Percentiles rank a stretch among this genome's conserved stretches.
These are phyloP conservation scores for Siniperca undulata DNA, from an alignment of 2,797 vertebrate species.

Conservation along the genomic window DNA sequence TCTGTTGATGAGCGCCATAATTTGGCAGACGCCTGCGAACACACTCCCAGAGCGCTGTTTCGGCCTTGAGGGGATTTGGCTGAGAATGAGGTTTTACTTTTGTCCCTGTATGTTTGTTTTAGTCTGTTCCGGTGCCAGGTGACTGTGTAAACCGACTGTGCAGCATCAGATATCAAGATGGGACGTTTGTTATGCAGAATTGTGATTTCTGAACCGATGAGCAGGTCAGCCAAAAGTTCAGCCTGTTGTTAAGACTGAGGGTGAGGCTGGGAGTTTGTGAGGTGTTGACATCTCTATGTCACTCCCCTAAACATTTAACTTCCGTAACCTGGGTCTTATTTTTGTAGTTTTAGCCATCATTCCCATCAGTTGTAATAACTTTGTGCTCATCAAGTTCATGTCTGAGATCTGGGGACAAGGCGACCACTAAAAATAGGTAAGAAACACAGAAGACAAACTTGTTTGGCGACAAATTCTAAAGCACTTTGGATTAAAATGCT, in stretches of 20 bases:
- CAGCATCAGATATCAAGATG: slow-evolving; percentile 28
- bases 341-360: background rate
- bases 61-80: slow-evolving; percentile 28
- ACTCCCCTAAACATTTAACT: background rate
- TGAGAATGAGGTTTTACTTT: slow-evolving; percentile 19
- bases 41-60: background rate
- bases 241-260: slow-evolving; percentile 4
- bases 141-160: slow-evolving; percentile 3
- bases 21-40: background rate
- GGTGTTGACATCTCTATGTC: background rate
- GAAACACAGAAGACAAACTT: background rate
- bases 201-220: background rate
- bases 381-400: background rate
- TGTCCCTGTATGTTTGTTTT: slow-evolving; percentile 24
- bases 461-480: background rate
- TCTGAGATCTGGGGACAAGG: background rate
- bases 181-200: slow-evolving; percentile 19
- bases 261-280: slow-evolving; percentile 1
- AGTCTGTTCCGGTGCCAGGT: slow-evolving; percentile 29
- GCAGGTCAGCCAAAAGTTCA: slow-evolving; percentile 12
- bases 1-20: background rate
- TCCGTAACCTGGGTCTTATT: background rate
- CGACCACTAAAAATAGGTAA: too few species aligned
- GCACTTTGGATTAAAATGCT: too few species aligned
- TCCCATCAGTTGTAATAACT: background rate